phyloP scores from a whole-genome alignment of 1,140 invertebrate species.

The Drosophila insularis region DNA sequence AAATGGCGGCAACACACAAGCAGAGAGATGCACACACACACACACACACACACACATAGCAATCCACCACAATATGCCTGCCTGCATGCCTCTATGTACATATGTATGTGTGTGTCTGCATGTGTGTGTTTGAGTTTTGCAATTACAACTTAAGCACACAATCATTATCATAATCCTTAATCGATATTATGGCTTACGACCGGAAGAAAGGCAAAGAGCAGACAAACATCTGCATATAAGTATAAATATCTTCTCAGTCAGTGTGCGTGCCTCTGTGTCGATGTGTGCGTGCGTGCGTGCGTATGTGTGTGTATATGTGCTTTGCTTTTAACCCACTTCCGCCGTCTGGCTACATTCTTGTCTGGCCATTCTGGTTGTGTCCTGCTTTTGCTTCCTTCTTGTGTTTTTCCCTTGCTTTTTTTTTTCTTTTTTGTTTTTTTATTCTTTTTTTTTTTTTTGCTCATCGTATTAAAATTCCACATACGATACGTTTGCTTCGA shows the following conservation, averaged over 20 bases:
- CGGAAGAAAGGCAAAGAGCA: slow-evolving; percentile 30
- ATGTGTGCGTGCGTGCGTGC: slow-evolving; percentile 7
- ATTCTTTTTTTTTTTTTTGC: slow-evolving; percentile 26
- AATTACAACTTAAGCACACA: slow-evolving; percentile 76
- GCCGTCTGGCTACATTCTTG: slow-evolving; percentile 45
- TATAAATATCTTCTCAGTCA: not conserved
- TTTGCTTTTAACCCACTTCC: slow-evolving; percentile 60
- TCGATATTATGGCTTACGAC: slow-evolving; percentile 73
- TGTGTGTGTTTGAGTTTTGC: slow-evolving; percentile 61
- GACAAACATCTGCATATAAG: slow-evolving; percentile 40
- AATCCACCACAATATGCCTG: not conserved
- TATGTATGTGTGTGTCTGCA: not conserved
- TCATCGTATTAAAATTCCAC: slow-evolving; percentile 56
- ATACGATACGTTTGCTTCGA: slow-evolving; percentile 38
- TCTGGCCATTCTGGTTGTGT: slow-evolving; percentile 8
- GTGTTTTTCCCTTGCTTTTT: not conserved
- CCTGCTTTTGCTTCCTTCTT: not conserved
- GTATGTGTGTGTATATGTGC: slow-evolving; percentile 30
- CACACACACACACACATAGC: slow-evolving; percentile 23
- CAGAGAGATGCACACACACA: slow-evolving; percentile 6
- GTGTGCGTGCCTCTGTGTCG: not conserved
- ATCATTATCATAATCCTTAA: slow-evolving; percentile 79
- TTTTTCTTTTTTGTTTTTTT: not conserved
- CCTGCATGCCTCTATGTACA: not conserved
- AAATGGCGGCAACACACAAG: slow-evolving; percentile 41